Percentiles rank a stretch among this genome's conserved stretches.
These are phyloP conservation scores for Drosophila sordidapex DNA, from an alignment of 2,888 invertebrate species.

Conservation along the genomic window DNA sequence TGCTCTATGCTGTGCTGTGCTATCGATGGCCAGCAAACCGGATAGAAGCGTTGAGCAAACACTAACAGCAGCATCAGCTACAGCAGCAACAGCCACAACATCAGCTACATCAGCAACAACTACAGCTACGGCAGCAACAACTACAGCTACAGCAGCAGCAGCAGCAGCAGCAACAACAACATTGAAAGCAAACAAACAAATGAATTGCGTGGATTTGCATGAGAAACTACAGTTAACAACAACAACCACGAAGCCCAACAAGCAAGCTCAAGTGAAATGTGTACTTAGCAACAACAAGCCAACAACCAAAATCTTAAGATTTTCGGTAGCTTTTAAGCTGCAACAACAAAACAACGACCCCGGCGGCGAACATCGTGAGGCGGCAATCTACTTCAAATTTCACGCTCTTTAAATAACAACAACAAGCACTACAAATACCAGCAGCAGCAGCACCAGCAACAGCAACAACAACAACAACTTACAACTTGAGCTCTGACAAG, in stretches of 20 bases:
- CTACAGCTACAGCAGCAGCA: conserved; percentile 29
- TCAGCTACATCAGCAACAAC: conserved; percentile 10
- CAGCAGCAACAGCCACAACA: conserved; percentile 10
- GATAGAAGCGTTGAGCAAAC: conserved; percentile 66
- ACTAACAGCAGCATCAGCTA: conserved; percentile 10
- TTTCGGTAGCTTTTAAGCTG: conserved; percentile 65
- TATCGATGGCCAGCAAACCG: conserved; percentile 68
- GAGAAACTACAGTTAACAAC: conserved; percentile 70
- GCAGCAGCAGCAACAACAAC: conserved; percentile 31
- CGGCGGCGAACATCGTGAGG: conserved; percentile 60
- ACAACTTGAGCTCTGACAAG: conserved; percentile 43
- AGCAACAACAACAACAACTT: conserved; percentile 36
- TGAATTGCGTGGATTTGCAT: conserved; percentile 72
- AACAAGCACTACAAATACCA: conserved; percentile 37
- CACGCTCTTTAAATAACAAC: conserved; percentile 74
- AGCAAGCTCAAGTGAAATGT: conserved; percentile 61
- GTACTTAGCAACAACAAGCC: conserved; percentile 21
- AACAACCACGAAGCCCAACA: conserved; percentile 18
- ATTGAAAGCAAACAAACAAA: conserved; percentile 52
- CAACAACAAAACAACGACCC: conserved; percentile 5
- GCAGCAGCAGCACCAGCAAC: background rate
- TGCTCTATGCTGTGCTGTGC: conserved; percentile 17
- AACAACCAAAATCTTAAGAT: conserved; percentile 46
- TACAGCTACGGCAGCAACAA: conserved; percentile 30
- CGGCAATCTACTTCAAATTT: conserved; percentile 74